Evolutionary conservation across 2,797 vertebrate genomes (phyloP).

Genomic region (Cirrhinus molitorella): DNA sequence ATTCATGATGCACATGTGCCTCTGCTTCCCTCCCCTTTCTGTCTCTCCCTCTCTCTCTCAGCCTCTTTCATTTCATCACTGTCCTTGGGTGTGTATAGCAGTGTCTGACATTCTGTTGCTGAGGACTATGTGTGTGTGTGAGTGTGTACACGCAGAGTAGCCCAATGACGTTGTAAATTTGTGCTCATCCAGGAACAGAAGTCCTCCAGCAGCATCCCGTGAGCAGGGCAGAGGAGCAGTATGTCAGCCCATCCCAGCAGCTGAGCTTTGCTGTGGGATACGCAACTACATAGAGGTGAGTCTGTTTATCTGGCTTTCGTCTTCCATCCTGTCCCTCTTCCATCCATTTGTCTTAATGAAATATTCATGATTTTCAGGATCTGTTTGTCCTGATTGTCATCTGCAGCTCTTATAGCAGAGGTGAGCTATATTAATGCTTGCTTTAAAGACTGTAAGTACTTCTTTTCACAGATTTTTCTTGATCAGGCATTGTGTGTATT

Average conservation of each 20-base stretch:
- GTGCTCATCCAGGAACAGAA: constrained; percentile 35
- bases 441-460: constrained; percentile 10
- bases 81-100: constrained; percentile 57
- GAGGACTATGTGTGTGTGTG: constrained; percentile 6
- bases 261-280: constrained; percentile 44
- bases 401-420: constrained; percentile 22
- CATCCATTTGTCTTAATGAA: constrained; percentile 49
- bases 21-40: constrained; percentile 16
- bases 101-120: constrained; percentile 45
- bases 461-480: background rate
- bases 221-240: constrained; percentile 25
- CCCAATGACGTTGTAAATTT: constrained; percentile 37
- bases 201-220: constrained; percentile 43
- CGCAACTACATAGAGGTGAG: constrained; percentile 47
- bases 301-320: constrained; percentile 29
- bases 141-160: constrained; percentile 11
- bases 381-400: constrained; percentile 46
- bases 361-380: constrained; percentile 47
- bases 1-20: constrained; percentile 50
- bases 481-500: constrained; percentile 1
- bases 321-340: background rate
- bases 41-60: constrained; percentile 31
- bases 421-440: constrained; percentile 21
- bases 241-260: constrained; percentile 35
- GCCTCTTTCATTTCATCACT: constrained; percentile 51